phyloP scores from a whole-genome alignment of 2,113 vertebrate genomes.

The Xenus cinereus region DNA sequence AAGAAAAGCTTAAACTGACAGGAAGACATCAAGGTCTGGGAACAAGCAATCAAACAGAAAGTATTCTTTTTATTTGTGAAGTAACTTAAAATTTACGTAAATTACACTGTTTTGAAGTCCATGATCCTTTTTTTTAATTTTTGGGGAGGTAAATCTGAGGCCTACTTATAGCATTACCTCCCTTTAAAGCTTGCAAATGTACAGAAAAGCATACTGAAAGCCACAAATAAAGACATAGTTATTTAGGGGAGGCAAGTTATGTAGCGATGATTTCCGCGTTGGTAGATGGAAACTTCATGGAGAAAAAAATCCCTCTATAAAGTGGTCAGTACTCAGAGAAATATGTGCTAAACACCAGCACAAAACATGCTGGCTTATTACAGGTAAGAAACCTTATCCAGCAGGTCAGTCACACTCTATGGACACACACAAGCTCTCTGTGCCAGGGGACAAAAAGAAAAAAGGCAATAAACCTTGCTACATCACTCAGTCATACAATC shows the following conservation, averaged over 20 bases:
- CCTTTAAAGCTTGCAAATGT: background rate
- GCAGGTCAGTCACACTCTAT: background rate
- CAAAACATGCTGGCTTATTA: background rate
- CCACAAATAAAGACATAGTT: background rate
- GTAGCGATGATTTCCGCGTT: background rate
- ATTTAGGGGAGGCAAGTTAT: background rate
- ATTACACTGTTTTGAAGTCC: background rate
- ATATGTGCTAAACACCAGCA: background rate
- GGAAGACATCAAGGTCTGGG: background rate
- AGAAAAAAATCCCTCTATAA: background rate
- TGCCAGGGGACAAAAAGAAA: background rate
- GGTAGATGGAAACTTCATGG: background rate
- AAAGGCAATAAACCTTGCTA: background rate
- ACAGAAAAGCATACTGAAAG: background rate
- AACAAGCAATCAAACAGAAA: background rate
- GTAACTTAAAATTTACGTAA: background rate
- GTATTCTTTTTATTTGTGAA: background rate
- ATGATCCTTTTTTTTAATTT: background rate
- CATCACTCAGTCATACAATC: background rate
- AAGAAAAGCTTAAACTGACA: background rate
- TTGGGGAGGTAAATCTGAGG: background rate
- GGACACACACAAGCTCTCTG: no score
- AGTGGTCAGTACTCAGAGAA: background rate
- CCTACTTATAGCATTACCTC: background rate
- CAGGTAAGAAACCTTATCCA: background rate